Base-by-base conservation (phyloP, 2,888 invertebrate species). In the Pasiphila rectangulata region DNA sequence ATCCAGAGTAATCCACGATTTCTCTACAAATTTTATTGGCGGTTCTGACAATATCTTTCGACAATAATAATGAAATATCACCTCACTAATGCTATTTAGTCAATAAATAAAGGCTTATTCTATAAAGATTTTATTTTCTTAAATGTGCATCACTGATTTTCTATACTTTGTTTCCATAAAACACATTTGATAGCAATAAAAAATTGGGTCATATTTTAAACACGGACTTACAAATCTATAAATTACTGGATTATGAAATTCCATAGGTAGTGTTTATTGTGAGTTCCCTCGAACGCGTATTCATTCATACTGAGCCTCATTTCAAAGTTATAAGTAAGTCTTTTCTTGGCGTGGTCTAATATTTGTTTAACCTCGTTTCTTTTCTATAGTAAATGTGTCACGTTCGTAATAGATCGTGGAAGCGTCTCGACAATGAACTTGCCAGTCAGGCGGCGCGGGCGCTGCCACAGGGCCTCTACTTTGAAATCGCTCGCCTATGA, bases 361-460 rank as follows among this genome's bases (percentile, higher is more conserved):
- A 69, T 78, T 76, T 72, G 71, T 70, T 66, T 70, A 69, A 65
- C 70, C 67, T 72, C 64, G 61, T 70, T 72, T 63, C 59, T 57
- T 67, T 66, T 70, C 58, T 64, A 59, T 63, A 63, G 61, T 66
- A 69, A 70, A 72, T 72, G 67, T 75, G 76, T 76, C 72, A 76
- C 72, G 75, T 72, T 71, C 57, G 63, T 68, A 66, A 67, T 69
- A 70, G 61, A 65, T 69, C 63, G 65, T 70, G 64, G 68, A 69
- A 72, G 71, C 64, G 74, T 71, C 65, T 67, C 64, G 65, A 84
- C 81, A 83, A 82, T 79, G 74, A 79, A 76, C 72, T 79, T 76
- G 82, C 79, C 74, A 77, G 83, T 81, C 79, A 79, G 78, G 49
- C 60, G 58, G 50, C 56, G 46, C 41, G 48, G 56, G 43, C 37